phyloP scores from a whole-genome alignment of 2,888 invertebrate species.

The Thecophora atra region DNA sequence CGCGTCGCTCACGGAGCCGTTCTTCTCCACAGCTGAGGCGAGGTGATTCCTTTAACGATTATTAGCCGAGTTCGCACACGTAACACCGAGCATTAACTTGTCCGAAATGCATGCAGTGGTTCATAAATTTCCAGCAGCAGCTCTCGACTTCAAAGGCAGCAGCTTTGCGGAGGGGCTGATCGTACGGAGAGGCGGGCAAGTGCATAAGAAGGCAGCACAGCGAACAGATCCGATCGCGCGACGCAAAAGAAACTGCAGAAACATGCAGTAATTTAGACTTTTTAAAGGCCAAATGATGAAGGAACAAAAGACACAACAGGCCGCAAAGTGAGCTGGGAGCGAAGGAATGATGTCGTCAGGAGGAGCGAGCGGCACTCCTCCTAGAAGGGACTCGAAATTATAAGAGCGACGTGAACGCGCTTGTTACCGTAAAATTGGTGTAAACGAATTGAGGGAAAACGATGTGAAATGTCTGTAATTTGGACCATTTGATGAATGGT shows the following conservation, averaged over 20 bases:
- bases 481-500: conserved; percentile 66
- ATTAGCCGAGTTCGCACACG: conserved; percentile 33
- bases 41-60: conserved; percentile 34
- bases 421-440: conserved; percentile 62
- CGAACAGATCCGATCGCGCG: neutral
- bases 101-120: conserved; percentile 31
- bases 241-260: neutral
- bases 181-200: neutral
- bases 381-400: neutral
- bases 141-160: conserved; percentile 5
- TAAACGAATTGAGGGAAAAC: conserved; percentile 63
- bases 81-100: conserved; percentile 26
- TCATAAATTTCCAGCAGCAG: conserved; percentile 26
- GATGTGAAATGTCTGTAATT: conserved; percentile 66
- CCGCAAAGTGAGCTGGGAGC: neutral
- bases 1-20: conserved; percentile 21
- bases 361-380: neutral
- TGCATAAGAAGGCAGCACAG: neutral
- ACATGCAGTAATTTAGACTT: conserved; percentile 27
- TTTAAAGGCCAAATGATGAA: conserved; percentile 12
- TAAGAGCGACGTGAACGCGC: conserved; percentile 17
- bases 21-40: neutral
- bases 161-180: neutral
- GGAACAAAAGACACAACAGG: neutral
- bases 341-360: neutral